Percentiles rank a stretch among this genome's conserved stretches.
These are phyloP conservation scores for Spilogale gracilis DNA, from an alignment of 2,113 vertebrate genomes.

Conservation along the genomic window DNA sequence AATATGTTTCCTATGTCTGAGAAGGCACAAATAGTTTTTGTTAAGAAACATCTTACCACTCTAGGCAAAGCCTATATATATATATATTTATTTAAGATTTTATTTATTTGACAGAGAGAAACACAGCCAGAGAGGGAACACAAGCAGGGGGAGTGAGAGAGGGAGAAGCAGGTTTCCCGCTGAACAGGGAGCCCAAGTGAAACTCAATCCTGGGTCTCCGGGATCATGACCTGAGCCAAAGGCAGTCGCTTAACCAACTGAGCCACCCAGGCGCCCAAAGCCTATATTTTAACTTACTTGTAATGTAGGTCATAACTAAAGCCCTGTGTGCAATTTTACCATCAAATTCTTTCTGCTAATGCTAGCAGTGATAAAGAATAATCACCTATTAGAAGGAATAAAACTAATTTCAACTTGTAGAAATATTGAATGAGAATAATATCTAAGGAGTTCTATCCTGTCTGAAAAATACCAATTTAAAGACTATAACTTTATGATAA, in stretches of 20 bases:
- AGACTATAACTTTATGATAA: conserved; percentile 16
- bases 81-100: neutral
- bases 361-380: neutral
- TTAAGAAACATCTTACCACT: neutral
- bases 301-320: neutral
- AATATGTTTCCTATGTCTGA: neutral
- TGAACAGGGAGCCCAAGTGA: too few species aligned
- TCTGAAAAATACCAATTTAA: neutral
- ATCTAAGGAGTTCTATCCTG: neutral
- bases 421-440: conserved; percentile 5
- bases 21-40: neutral
- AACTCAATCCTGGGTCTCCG: too few species aligned
- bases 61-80: neutral
- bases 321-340: neutral
- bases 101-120: too few species aligned
- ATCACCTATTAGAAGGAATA: neutral
- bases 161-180: too few species aligned
- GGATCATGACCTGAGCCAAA: too few species aligned
- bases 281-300: neutral
- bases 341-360: neutral
- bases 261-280: neutral
- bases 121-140: too few species aligned
- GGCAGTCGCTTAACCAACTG: too few species aligned
- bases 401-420: neutral
- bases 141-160: too few species aligned